These are phyloP conservation scores for Corythornis madagascariensis DNA, from an alignment of 2,113 vertebrate species.

Conservation along the genomic window DNA sequence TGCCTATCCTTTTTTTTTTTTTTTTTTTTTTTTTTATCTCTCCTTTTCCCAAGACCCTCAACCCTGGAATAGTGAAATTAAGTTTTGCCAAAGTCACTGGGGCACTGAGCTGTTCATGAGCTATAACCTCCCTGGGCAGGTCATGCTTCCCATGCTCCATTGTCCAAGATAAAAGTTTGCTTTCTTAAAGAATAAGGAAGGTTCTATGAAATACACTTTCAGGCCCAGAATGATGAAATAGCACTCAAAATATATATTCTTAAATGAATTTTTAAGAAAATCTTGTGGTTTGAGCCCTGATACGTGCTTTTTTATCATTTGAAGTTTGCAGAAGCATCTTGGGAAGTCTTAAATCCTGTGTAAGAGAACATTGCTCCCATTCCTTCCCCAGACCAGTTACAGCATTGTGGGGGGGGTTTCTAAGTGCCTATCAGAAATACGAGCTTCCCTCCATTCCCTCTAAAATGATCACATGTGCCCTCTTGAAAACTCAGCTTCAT, in stretches of 20 bases:
- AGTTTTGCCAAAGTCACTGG: background rate
- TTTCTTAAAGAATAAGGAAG: background rate
- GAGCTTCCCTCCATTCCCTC: background rate
- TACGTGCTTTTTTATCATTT: background rate
- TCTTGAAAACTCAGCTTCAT: background rate
- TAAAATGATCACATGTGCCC: background rate
- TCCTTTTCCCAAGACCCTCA: background rate
- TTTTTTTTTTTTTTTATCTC: background rate
- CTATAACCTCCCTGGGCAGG: background rate
- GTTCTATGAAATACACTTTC: background rate
- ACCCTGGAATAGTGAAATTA: background rate
- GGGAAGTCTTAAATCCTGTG: background rate
- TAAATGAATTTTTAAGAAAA: slow-evolving; percentile 18
- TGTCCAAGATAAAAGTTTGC: background rate
- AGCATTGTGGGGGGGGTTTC: too few species aligned
- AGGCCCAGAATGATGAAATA: background rate
- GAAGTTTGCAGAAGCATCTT: background rate
- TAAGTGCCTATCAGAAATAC: background rate
- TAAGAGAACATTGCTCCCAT: background rate
- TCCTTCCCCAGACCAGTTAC: background rate
- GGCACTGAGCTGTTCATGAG: background rate
- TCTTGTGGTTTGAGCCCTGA: slow-evolving; percentile 17
- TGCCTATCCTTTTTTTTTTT: background rate
- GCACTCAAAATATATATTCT: background rate
- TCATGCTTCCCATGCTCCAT: background rate